Conservation (phyloP, 2,888 invertebrate genomes). For the Tyria jacobaeae region DNA sequence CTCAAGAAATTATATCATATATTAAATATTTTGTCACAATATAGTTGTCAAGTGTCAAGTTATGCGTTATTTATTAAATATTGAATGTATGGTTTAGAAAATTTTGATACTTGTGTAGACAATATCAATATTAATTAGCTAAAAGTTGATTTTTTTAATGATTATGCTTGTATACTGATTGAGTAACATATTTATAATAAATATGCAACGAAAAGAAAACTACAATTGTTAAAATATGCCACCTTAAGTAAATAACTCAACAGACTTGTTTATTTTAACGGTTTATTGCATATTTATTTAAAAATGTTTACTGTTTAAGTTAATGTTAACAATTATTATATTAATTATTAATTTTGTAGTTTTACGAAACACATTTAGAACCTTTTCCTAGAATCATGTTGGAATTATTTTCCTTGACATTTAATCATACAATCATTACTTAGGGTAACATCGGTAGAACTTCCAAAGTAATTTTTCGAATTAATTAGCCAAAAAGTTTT, state of each 20-base stretch:
- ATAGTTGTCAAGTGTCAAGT: constrained; percentile 12
- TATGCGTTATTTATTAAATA: constrained; percentile 40
- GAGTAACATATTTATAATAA: constrained; percentile 1
- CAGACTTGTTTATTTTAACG: neutral
- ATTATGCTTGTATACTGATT: constrained; percentile 44
- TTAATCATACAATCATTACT: constrained; percentile 29
- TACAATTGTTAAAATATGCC: too few species aligned
- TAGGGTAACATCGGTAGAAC: constrained; percentile 23
- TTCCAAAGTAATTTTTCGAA: constrained; percentile 38
- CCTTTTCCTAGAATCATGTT: constrained; percentile 28
- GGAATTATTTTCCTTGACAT: constrained; percentile 26
- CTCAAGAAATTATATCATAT: neutral
- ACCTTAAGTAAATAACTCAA: neutral
- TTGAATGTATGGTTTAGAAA: too few species aligned
- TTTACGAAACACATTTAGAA: constrained; percentile 24
- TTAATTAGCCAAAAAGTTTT: constrained; percentile 39
- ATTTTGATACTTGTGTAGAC: too few species aligned
- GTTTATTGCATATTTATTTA: constrained; percentile 29
- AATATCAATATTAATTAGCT: constrained; percentile 16
- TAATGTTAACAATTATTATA: constrained; percentile 28
- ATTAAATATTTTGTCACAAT: neutral
- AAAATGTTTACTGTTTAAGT: constrained; percentile 27
- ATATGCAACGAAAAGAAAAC: too few species aligned
- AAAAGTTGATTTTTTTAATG: constrained; percentile 30
- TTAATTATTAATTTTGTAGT: constrained; percentile 21